These are phyloP conservation scores for Microcebus tavaratra DNA, from an alignment of 2,113 vertebrate species.

Conservation along the genomic window DNA sequence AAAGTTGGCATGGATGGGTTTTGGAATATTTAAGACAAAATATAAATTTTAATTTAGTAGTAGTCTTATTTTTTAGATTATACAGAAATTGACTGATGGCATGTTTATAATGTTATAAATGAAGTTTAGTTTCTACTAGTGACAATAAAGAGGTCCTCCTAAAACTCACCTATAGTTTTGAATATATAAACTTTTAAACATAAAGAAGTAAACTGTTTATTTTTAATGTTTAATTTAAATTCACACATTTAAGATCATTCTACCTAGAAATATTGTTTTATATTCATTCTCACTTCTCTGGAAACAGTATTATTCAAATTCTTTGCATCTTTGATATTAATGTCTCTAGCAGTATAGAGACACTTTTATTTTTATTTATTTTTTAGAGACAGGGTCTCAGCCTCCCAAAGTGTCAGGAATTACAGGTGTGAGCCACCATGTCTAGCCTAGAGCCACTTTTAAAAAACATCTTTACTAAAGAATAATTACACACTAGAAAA, in stretches of 20 bases:
- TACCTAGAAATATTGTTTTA: background rate
- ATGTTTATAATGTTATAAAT: conserved; percentile 1
- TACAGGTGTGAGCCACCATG: too few relatives aligned
- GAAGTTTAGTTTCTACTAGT: background rate
- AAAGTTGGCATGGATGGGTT: background rate
- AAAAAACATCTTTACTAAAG: background rate
- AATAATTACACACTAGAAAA: background rate
- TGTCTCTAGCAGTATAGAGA: background rate
- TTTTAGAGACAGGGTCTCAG: too few relatives aligned
- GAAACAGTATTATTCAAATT: background rate
- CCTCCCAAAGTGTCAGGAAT: too few relatives aligned
- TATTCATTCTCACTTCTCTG: background rate
- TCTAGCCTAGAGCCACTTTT: background rate
- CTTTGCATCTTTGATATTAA: background rate
- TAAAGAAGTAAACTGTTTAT: background rate
- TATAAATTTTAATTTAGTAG: background rate
- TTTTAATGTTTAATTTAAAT: conserved; percentile 1
- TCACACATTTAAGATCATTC: background rate
- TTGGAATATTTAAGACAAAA: conserved; percentile 43
- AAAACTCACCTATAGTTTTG: background rate
- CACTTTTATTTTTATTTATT: too few relatives aligned
- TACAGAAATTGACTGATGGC: background rate
- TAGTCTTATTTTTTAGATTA: background rate
- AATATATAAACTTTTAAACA: conserved; percentile 12
- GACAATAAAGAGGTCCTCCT: conserved; percentile 21